These are phyloP conservation scores for Fregetta grallaria DNA, from an alignment of 2,113 vertebrate species.

Conservation along the genomic window DNA sequence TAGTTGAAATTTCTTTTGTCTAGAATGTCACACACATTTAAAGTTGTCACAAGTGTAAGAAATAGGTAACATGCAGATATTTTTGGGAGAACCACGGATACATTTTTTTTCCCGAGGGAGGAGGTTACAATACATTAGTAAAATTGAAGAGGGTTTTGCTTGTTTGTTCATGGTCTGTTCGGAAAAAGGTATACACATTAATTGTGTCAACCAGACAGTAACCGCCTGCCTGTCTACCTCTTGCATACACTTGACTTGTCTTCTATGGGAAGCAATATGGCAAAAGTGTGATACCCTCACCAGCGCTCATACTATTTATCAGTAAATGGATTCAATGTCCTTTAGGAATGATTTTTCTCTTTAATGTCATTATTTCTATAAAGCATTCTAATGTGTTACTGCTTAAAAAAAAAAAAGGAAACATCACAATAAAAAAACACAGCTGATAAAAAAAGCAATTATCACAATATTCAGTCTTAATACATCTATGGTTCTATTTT, in stretches of 20 bases:
- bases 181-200: neutral
- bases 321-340: neutral
- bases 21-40: neutral
- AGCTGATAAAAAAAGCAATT: neutral
- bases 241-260: neutral
- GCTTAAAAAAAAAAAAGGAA: neutral
- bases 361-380: neutral
- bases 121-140: neutral
- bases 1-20: neutral
- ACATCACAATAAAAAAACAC: neutral
- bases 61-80: neutral
- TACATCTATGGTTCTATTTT: neutral
- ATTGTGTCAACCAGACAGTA: neutral
- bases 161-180: neutral
- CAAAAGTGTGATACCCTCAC: neutral
- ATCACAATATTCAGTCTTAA: neutral
- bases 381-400: neutral
- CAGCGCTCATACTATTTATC: neutral
- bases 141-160: neutral
- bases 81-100: neutral
- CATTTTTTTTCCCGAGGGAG: neutral
- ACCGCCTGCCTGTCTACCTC: neutral
- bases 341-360: neutral
- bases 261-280: neutral
- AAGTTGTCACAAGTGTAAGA: neutral